Base-by-base conservation (phyloP, 2,113 vertebrate genomes). In the Corythoichthys haematopterus region DNA sequence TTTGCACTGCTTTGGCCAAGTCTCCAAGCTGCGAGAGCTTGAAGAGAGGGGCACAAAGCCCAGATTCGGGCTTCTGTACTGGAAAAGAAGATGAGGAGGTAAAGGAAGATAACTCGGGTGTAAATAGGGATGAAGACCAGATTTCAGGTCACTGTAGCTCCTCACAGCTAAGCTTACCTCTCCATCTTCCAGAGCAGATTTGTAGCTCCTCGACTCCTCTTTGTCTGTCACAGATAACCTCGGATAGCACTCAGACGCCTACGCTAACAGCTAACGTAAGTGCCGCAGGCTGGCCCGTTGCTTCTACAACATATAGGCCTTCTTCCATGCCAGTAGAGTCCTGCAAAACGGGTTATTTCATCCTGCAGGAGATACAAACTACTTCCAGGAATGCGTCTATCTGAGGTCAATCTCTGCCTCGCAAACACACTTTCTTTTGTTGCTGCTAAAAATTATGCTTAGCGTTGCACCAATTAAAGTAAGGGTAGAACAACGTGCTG, bases 351-450 rank as follows among this genome's bases (percentile, higher is more conserved):
- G 91, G 87, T 0, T 93, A 93, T 61, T 75, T 92, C 71, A 90
- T 88, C 43, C 75, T 93, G 46, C 91, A 89, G 65, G 91, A 93
- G 68, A 85, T 93, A 6, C 88, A 90, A 70, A 79, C 74, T 13
- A 86, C 84, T 40, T 91, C 85, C 76, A 90, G 91, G 65, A 92
- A 92, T 60, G 91, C 88, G 52, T 92, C 92, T n/a, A 90, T 92
- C 68, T 92, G 61, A 33, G 20, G 40, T 40, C 37, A 11, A 62
- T 16, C 55, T n/a, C 55, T 11, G 55, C 59, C 10, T 38, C 11
- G 8, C 38, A 62, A 45, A 36, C 15, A 43, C 12, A 50, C 3
- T 4, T 48, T 33, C 36, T 28, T 28, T 7, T 51, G 20, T 8
- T 62, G 60, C 59, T 60, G 55, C 35, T 28, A 10, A 62, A 46